These are phyloP conservation scores for Halcyon smyrnensis DNA, from an alignment of 2,797 vertebrate genomes.

Conservation along the genomic window DNA sequence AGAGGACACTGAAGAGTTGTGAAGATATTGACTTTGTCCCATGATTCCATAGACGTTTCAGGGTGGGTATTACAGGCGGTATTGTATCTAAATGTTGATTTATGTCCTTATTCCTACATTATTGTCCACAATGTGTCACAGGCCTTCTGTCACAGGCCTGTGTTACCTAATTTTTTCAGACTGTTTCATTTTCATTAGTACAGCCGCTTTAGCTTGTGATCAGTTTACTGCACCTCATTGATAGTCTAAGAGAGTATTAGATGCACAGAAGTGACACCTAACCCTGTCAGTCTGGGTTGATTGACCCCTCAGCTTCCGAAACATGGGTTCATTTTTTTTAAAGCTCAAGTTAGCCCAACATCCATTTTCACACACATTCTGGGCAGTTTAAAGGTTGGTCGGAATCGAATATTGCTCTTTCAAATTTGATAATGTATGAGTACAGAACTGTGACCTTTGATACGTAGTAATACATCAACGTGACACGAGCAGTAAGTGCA, in stretches of 20 bases:
- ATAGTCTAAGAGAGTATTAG: conserved; percentile 90
- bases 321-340: conserved; percentile 82
- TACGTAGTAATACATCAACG: conserved; percentile 95
- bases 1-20: neutral
- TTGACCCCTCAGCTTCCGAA: conserved; percentile 94
- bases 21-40: neutral
- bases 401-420: conserved; percentile 91
- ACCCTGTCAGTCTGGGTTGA: conserved; percentile 87
- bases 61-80: conserved; percentile 45
- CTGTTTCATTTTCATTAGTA: conserved; percentile 92
- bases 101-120: conserved; percentile 78
- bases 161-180: conserved; percentile 80
- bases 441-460: conserved; percentile 96
- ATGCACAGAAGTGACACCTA: conserved; percentile 87
- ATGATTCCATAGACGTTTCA: neutral
- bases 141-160: conserved; percentile 73
- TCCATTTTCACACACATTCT: conserved; percentile 81
- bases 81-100: conserved; percentile 76
- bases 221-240: conserved; percentile 91
- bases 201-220: conserved; percentile 93
- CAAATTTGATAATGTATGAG: conserved; percentile 99
- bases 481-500: conserved; percentile 93
- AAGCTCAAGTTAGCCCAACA: conserved; percentile 69
- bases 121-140: conserved; percentile 60
- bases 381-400: conserved; percentile 87